Evolutionary conservation across 2,113 vertebrate genomes (phyloP).

Genomic region (Steatornis caripensis): DNA sequence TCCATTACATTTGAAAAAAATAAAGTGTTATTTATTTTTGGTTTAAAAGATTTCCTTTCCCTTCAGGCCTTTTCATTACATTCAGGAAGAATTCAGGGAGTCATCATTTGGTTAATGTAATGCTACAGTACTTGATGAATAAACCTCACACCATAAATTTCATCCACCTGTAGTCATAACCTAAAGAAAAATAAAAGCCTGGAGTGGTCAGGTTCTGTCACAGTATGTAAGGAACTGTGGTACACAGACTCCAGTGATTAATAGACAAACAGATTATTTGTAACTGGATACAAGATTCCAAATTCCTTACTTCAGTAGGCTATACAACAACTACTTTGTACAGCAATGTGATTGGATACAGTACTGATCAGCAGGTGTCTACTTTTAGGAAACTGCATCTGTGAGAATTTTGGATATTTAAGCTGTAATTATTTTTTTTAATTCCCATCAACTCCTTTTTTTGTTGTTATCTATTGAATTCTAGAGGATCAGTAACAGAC

Average conservation of each 20-base stretch:
- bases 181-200: neutral
- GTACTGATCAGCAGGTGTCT: too few relatives aligned
- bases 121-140: neutral
- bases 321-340: neutral
- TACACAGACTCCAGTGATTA: neutral
- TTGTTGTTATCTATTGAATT: neutral
- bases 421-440: neutral
- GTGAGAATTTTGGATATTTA: neutral
- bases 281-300: neutral
- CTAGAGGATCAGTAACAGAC: neutral
- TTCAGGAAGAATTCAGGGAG: neutral
- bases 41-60: neutral
- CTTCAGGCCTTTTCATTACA: neutral
- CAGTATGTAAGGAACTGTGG: neutral
- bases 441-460: neutral
- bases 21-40: neutral
- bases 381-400: neutral
- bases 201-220: neutral
- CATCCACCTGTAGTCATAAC: neutral
- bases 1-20: neutral
- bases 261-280: neutral
- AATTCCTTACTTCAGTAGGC: neutral
- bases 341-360: fast-evolving
- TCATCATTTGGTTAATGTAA: neutral
- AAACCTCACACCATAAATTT: neutral